Evolutionary conservation across 2,888 invertebrate genomes (phyloP).

Genomic region (Phaedon cochleariae): DNA sequence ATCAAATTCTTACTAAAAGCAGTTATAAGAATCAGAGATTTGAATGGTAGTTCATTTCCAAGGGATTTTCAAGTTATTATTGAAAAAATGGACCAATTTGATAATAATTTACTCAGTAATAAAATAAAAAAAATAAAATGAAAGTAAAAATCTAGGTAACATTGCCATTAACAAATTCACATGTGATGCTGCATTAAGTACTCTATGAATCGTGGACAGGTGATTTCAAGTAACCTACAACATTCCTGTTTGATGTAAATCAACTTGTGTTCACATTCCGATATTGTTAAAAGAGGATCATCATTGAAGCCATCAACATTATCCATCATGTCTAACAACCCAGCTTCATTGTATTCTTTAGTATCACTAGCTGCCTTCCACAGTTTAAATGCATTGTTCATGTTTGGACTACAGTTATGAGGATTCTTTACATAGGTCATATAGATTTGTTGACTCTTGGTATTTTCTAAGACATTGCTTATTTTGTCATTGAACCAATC

Average conservation of each 20-base stretch:
- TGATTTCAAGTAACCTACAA: constrained; percentile 46
- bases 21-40: too few species aligned
- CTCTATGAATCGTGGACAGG: constrained; percentile 41
- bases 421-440: constrained; percentile 25
- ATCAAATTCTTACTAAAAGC: too few species aligned
- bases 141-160: too few species aligned
- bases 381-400: constrained; percentile 40
- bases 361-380: constrained; percentile 44
- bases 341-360: constrained; percentile 43
- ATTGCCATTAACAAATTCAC: not conserved
- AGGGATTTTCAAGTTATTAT: too few species aligned
- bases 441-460: constrained; percentile 37
- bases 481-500: constrained; percentile 48
- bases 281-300: constrained; percentile 45
- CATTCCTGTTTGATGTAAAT: constrained; percentile 49
- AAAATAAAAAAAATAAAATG: not conserved
- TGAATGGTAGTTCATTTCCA: too few species aligned
- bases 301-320: constrained; percentile 48
- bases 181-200: constrained; percentile 39
- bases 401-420: constrained; percentile 29
- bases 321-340: constrained; percentile 46
- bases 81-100: too few species aligned
- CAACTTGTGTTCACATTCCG: constrained; percentile 46
- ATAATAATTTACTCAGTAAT: too few species aligned
- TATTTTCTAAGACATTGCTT: constrained; percentile 45